Conservation (phyloP, 2,113 vertebrate species). For the Orycteropus afer region DNA sequence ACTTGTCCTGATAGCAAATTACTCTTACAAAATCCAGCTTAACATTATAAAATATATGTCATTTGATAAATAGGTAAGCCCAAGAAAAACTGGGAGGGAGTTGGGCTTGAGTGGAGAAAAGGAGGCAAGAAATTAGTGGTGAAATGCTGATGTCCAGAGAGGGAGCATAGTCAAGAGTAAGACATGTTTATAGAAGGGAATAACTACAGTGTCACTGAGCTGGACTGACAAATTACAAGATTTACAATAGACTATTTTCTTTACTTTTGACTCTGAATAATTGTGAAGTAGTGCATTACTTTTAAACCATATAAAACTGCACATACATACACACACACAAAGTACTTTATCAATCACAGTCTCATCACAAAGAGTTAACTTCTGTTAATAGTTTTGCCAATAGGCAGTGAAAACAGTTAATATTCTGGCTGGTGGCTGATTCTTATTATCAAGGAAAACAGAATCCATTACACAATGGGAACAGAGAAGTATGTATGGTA, state of each 20-base stretch:
- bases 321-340: not conserved
- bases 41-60: not conserved
- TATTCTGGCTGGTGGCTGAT: not conserved
- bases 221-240: not conserved
- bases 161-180: accelerated
- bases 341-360: not conserved
- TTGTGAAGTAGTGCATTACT: not conserved
- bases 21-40: not conserved
- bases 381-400: not conserved
- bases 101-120: accelerated
- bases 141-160: accelerated
- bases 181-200: accelerated
- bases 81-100: not conserved
- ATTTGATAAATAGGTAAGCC: not conserved
- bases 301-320: not conserved
- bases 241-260: not conserved
- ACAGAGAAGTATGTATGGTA: not conserved
- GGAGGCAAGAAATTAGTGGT: accelerated
- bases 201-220: accelerated
- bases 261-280: not conserved
- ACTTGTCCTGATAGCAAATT: not conserved
- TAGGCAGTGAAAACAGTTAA: not conserved
- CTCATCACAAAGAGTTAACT: not conserved
- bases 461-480: not conserved
- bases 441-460: not conserved